phyloP scores from a whole-genome alignment of 2,113 vertebrate species.

The Macquaria australasica region DNA sequence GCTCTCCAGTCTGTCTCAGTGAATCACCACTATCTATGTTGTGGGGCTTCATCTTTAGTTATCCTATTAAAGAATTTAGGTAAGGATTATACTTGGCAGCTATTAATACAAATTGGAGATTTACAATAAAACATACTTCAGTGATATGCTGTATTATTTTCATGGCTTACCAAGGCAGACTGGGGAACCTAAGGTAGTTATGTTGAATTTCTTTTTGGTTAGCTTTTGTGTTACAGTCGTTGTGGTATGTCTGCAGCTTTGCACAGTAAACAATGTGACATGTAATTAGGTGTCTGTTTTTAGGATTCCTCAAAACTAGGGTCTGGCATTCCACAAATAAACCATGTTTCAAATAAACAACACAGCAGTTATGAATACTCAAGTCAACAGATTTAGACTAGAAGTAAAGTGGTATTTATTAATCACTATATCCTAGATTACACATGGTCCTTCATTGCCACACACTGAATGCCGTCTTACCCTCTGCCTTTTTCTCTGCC shows the following conservation, averaged over 20 bases:
- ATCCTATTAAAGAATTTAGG: not conserved
- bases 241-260: not conserved
- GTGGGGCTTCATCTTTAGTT: not conserved
- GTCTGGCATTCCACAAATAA: not conserved
- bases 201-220: not conserved
- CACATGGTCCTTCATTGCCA: not conserved
- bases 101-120: not conserved
- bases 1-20: not conserved
- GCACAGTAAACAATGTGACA: not conserved
- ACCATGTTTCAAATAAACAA: not conserved
- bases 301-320: conserved; percentile 3
- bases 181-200: not conserved
- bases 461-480: not conserved
- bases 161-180: not conserved
- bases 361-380: not conserved
- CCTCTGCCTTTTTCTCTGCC: not conserved
- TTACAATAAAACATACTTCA: not conserved
- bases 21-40: not conserved
- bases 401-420: not conserved
- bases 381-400: not conserved
- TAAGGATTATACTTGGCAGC: not conserved
- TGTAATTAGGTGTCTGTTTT: conserved; percentile 18
- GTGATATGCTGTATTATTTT: not conserved
- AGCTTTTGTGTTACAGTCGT: not conserved
- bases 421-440: not conserved